Percentiles rank a stretch among this genome's conserved stretches.
These are phyloP conservation scores for Zosterops borbonicus DNA, from an alignment of 2,113 vertebrate species.

Conservation along the genomic window DNA sequence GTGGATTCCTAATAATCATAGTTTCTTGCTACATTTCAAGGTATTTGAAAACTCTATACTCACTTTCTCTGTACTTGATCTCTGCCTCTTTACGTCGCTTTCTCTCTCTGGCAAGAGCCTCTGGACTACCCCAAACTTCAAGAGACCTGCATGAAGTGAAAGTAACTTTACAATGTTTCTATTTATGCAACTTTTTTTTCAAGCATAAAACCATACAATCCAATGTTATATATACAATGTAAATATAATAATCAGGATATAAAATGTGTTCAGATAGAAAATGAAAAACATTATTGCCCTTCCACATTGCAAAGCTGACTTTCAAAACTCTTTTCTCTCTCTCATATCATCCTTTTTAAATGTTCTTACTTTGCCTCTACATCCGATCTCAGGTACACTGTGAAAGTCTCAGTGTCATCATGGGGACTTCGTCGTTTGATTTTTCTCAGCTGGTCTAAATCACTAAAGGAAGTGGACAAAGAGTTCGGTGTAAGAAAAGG, in stretches of 20 bases:
- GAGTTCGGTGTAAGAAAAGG: background rate
- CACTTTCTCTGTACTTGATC: slow-evolving; percentile 92
- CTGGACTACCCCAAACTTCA: slow-evolving; percentile 95
- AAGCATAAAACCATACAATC: background rate
- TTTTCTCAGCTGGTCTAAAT: slow-evolving; percentile 91
- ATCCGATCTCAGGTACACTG: slow-evolving; percentile 93
- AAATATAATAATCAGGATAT: background rate
- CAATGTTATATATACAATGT: background rate
- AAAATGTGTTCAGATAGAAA: background rate
- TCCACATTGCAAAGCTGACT: background rate
- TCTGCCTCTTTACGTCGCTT: slow-evolving; percentile 90
- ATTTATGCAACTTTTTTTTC: background rate
- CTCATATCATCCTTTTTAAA: background rate
- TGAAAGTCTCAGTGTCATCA: slow-evolving; percentile 95
- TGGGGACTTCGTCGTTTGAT: slow-evolving; percentile 93
- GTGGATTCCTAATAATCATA: background rate
- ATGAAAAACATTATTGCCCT: background rate
- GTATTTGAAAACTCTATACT: slow-evolving; percentile 51
- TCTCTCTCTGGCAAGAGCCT: slow-evolving; percentile 91
- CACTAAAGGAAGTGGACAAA: slow-evolving; percentile 72
- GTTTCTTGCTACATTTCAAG: background rate
- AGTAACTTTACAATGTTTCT: background rate
- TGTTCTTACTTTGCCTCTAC: slow-evolving; percentile 91
- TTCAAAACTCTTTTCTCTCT: background rate
- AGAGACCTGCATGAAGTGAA: slow-evolving; percentile 79